Base-by-base conservation (phyloP, 1,140 invertebrate species). In the Steinernema feltiae region DNA sequence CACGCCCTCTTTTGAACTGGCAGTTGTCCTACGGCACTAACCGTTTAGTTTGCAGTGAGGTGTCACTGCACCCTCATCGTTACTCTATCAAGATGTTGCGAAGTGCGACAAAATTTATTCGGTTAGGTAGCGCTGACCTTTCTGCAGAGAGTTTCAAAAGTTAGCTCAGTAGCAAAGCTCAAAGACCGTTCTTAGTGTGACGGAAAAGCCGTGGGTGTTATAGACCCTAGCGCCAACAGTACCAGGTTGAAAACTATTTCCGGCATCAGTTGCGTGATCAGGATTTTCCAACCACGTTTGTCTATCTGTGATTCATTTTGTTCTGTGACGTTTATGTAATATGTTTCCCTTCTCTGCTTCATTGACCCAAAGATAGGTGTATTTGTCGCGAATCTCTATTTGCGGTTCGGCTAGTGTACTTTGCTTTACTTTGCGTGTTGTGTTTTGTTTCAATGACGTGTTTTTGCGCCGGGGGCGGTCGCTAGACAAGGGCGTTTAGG, bases 1-100 rank as follows among this genome's bases (percentile, higher is more conserved):
- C 53, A 63, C 53, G 53, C 53, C 53, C 53, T 63, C 53, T 63
- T 63, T 63, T 63, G 24, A 63, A 63, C 53, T 63, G 53, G 53
- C 53, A 63, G 53, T 27, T 27, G 53, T 63, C 53, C 53, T 15
- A 63, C 24, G 53, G 53, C 53, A 63, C 53, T 27, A 63, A 63
- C 53, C 53, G 53, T 63, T 63, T 63, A 7, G 24, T 27, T 63
- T 63, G 53, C 53, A 63, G 3, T 27, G 53, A 63, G 53, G 24
- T 63, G 41, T 46, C 41, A 46, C 41, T 7, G 53, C 53, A 63
- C 24, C 12, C 7, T 27, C 53, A 12, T 21, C 24, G 24, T 63
- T 63, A 3, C 24, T 27, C 24, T 21, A 63, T 63, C 24, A 63
- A 3, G 53, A n/a, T 63, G 53, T 63, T 63, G 53, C 53, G 53